Evolutionary conservation across 2,113 vertebrate genomes (phyloP).

Genomic region (Platycercus adscitus): DNA sequence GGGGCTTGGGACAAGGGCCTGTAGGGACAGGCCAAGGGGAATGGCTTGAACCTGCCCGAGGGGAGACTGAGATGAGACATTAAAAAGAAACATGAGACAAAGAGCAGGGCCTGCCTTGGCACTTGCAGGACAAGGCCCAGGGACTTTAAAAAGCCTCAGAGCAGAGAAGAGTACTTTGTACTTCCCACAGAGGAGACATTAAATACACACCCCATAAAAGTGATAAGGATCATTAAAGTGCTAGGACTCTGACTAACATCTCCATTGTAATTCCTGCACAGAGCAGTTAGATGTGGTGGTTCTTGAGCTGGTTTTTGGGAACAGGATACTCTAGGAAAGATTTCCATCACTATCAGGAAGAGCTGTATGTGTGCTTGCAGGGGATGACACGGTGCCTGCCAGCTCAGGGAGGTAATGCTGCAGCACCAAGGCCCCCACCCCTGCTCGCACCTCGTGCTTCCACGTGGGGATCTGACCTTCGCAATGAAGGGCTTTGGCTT

Average conservation of each 20-base stretch:
- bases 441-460: background rate
- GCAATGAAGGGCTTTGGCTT: background rate
- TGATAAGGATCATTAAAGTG: background rate
- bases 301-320: background rate
- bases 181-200: background rate
- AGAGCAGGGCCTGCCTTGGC: background rate
- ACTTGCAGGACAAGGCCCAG: background rate
- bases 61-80: background rate
- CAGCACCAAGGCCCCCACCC: background rate
- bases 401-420: background rate
- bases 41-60: background rate
- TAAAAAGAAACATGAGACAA: background rate
- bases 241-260: background rate
- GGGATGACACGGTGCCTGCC: fast-evolving
- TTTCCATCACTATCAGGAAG: background rate
- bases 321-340: background rate
- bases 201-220: background rate
- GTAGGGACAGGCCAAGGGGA: background rate
- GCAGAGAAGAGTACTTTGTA: background rate
- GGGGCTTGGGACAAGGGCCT: background rate
- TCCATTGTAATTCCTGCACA: background rate
- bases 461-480: background rate
- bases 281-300: background rate
- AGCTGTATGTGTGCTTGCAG: background rate
- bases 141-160: background rate